A percentile compares a stretch with the other conserved stretches of the same genome.
Evolutionary conservation across 2,888 invertebrate species (phyloP).

Genomic region (Argyresthia goedartella): DNA sequence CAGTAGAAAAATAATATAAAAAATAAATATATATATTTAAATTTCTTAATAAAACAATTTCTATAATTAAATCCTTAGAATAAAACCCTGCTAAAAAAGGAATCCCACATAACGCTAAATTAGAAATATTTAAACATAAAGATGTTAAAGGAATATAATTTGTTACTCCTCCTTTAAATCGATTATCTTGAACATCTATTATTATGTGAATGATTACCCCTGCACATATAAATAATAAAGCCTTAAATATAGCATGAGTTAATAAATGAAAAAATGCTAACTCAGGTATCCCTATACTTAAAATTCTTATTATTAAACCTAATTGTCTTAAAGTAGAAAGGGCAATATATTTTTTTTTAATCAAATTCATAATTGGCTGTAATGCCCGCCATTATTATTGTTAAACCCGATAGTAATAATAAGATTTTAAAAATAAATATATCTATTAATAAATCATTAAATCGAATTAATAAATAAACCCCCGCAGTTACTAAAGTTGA

Average conservation of each 20-base stretch:
- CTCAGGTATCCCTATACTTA: slow-evolving; percentile 63
- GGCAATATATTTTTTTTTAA: slow-evolving; percentile 84
- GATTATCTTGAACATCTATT: slow-evolving; percentile 77
- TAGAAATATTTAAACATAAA: slow-evolving; percentile 69
- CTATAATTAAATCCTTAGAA: slow-evolving; percentile 75
- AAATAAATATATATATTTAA: slow-evolving; percentile 67
- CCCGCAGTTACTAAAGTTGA: slow-evolving; percentile 85
- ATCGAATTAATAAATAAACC: slow-evolving; percentile 80
- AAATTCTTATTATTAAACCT: slow-evolving; percentile 78
- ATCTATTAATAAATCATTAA: slow-evolving; percentile 62
- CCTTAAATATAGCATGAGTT: slow-evolving; percentile 82
- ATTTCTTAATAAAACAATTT: slow-evolving; percentile 60
- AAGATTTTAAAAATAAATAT: slow-evolving; percentile 54
- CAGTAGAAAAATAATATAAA: slow-evolving; percentile 68
- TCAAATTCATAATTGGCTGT: slow-evolving; percentile 76
- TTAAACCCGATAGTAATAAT: slow-evolving; percentile 67
- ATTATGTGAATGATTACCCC: slow-evolving; percentile 77
- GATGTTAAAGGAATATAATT: slow-evolving; percentile 62
- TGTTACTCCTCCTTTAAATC: slow-evolving; percentile 65
- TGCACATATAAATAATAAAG: slow-evolving; percentile 79
- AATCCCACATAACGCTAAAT: slow-evolving; percentile 73
- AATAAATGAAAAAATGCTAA: slow-evolving; percentile 80
- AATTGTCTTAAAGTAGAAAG: slow-evolving; percentile 82
- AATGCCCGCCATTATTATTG: slow-evolving; percentile 73
- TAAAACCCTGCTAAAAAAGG: slow-evolving; percentile 77